phyloP scores from a whole-genome alignment of 2,888 invertebrate genomes.

The Agonum fuliginosum region DNA sequence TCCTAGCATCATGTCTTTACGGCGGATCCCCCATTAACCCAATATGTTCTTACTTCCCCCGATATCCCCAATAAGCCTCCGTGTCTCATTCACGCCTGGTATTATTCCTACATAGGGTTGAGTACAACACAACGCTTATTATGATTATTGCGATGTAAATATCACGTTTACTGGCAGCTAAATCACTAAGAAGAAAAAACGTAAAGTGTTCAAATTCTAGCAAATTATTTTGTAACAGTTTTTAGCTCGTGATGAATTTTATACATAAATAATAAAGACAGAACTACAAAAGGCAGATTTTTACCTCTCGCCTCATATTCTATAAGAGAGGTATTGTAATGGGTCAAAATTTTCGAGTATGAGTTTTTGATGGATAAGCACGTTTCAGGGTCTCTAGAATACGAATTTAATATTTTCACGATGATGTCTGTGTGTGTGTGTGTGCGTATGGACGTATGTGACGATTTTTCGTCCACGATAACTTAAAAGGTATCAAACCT shows the following conservation, averaged over 20 bases:
- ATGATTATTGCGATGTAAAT: too few relatives aligned
- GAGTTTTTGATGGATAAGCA: background rate
- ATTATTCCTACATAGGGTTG: constrained; percentile 15
- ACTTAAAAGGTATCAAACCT: background rate
- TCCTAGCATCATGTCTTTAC: constrained; percentile 21
- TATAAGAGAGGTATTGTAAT: too few relatives aligned
- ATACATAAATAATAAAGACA: too few relatives aligned
- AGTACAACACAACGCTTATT: too few relatives aligned
- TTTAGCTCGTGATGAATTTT: too few relatives aligned
- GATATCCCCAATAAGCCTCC: constrained; percentile 17
- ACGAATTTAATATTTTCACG: background rate
- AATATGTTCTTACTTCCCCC: constrained; percentile 17
- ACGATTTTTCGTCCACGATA: background rate
- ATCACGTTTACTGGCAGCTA: too few relatives aligned
- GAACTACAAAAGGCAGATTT: too few relatives aligned
- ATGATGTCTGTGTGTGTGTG: background rate
- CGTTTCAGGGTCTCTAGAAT: background rate
- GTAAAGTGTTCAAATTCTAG: too few relatives aligned
- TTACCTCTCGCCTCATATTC: too few relatives aligned
- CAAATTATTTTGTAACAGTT: too few relatives aligned
- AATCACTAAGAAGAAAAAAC: too few relatives aligned
- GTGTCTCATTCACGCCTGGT: constrained; percentile 17
- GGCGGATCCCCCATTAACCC: constrained; percentile 23
- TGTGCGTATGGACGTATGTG: background rate
- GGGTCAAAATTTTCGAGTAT: too few relatives aligned